phyloP scores from a whole-genome alignment of 2,888 invertebrate species.

The Acleris cristana region DNA sequence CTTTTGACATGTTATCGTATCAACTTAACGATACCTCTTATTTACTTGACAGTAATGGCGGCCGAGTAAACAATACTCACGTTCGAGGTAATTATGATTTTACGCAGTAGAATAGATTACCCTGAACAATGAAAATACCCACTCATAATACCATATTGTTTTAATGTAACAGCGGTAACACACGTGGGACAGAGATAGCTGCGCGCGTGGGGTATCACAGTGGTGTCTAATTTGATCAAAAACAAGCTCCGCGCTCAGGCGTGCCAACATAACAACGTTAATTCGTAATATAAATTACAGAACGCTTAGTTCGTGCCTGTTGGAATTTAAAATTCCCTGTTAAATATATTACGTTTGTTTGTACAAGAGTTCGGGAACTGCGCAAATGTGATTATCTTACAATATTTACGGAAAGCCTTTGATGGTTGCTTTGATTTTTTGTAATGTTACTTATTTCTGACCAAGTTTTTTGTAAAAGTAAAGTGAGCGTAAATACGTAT shows the following conservation, averaged over 20 bases:
- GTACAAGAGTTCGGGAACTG: not conserved
- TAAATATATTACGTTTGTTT: conserved; percentile 11
- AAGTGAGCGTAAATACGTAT: too few relatives aligned
- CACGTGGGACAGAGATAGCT: conserved; percentile 1
- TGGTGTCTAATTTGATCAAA: conserved; percentile 29
- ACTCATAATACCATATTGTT: conserved; percentile 1
- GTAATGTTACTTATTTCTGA: too few relatives aligned
- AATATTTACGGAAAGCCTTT: not conserved
- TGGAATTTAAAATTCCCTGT: conserved; percentile 5
- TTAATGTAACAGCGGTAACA: conserved; percentile 11
- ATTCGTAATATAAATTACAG: conserved; percentile 33
- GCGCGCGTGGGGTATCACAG: conserved; percentile 24
- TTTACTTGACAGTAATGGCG: too few relatives aligned
- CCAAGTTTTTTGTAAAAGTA: too few relatives aligned
- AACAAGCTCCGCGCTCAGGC: conserved; percentile 16
- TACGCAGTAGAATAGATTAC: too few relatives aligned
- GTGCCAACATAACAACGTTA: conserved; percentile 16
- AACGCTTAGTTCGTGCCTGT: conserved; percentile 13
- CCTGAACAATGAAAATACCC: not conserved
- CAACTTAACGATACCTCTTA: too few relatives aligned
- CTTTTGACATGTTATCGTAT: too few relatives aligned
- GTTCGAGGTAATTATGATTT: too few relatives aligned
- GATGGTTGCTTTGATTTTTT: too few relatives aligned
- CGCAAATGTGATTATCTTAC: conserved; percentile 20
- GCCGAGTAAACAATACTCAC: too few relatives aligned